phyloP scores from a whole-genome alignment of 1,140 invertebrate species.

The Melanaphis sacchari region DNA sequence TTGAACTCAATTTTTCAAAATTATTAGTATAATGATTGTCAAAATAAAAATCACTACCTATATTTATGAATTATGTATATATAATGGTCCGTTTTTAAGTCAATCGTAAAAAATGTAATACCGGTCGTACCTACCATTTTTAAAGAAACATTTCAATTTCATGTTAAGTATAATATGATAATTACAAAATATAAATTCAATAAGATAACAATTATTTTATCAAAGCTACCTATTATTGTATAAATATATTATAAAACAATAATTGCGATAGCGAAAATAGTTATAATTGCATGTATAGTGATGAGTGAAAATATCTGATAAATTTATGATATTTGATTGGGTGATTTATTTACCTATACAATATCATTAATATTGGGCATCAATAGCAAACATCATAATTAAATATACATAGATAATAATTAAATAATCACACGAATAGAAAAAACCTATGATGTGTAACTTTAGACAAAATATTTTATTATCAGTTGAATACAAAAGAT shows the following conservation, averaged over 20 bases:
- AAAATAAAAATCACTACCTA: not conserved
- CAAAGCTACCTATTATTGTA: not conserved
- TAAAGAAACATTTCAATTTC: not conserved
- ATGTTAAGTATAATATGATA: not conserved
- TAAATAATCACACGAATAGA: not conserved
- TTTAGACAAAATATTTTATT: not conserved
- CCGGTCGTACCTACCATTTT: not conserved
- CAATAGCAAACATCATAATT: not conserved
- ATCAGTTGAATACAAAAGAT: not conserved
- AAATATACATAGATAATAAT: not conserved
- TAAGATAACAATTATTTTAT: not conserved
- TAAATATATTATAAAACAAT: not conserved
- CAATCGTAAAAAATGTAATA: not conserved
- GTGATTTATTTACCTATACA: not conserved
- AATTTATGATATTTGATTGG: not conserved
- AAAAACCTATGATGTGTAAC: not conserved
- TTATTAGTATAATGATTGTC: not conserved
- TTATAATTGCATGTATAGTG: not conserved
- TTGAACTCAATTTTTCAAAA: not conserved
- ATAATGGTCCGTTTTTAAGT: not conserved
- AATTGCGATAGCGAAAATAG: not conserved
- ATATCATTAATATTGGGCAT: not conserved
- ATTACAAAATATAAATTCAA: not conserved
- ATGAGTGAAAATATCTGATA: not conserved
- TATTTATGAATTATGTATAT: not conserved